Base-by-base conservation (phyloP, 2,113 vertebrate genomes). In the Daphoenositta chrysoptera region DNA sequence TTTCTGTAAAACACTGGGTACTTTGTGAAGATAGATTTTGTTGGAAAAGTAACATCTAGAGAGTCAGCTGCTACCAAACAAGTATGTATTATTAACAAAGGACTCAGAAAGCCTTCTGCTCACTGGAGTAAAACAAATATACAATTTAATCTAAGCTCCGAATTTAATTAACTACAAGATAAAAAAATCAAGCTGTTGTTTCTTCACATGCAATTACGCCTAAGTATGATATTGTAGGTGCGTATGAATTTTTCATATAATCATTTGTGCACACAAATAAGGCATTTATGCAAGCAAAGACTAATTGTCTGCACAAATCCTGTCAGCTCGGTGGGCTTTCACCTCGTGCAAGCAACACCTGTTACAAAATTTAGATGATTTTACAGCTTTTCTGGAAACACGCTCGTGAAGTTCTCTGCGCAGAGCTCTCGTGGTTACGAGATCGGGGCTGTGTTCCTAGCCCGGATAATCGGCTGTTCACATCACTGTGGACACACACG, bases 1-100 rank as follows among this genome's bases (percentile, higher is more conserved):
- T 69, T 89, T 92, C 65, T 88, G 54, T 69, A 86, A 92, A 94
- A 91, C 78, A 57, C 2, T 23, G 40, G 35, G 37, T 65, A 33
- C 30, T 88, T 76, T 77, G 63, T 68, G 17, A 89, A 94, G 58
- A 64, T 69, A 5, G 33, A 53, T 89, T 89, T 94, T 83, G 42
- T 72, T 72, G 51, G 76, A 53, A 83, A 89, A 94, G 76, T 83
- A 91, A 87, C 50, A 80, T 83, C 64, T 71, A 96, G 81, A 83
- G 82, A 95, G 48, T 70, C 91, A 95, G 92, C 80, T 96, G 94
- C 92, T 90, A 87, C 83, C 78, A 64, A 72, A 68, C 2, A 2
- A 91, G 63, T 92, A 90, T 96, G 70, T 71, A 94, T 97, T 96
- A 93, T 93, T 96, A 93, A 97, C 58, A 50, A 87, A 93, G 80